Base-by-base conservation (phyloP, 2,797 vertebrate species). In the Siniperca undulata region DNA sequence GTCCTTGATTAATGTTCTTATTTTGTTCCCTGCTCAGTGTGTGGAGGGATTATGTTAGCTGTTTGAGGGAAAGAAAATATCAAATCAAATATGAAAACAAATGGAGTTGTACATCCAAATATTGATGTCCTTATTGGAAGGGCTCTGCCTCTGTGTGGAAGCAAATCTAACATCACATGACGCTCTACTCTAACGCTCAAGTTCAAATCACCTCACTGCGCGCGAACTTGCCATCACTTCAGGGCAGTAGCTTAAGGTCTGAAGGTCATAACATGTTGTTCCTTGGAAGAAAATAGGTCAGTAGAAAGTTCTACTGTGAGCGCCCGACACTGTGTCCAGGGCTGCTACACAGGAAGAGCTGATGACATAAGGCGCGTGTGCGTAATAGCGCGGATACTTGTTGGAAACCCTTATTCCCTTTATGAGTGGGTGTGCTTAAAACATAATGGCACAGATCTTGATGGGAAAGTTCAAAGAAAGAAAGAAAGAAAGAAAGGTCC, bases 1-100 rank as follows among this genome's bases (percentile, higher is more conserved):
- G 66, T 55, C 71, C 50, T 61, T 90, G 76, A 88, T 89, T 79
- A 88, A 90, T 87, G 73, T 56, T 80, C 8, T 66, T 76, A 4
- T 72, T 72, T 77, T 50, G 65, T 52, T 38, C 46, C 2, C 16
- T 82, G 73, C 56, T 78, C 73, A 64, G 27, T 52, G 42, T 38
- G 30, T 0, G 7, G 40, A 70, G 16, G 69, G 71, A 44, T 80
- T 75, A 48, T 24, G 65, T 90, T 65, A 83, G 81, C 44, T n/a
- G 8, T 72, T 74, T 72, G 22, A 72, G n/a, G 40, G 19, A 12
- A 24, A 50, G 22, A 24, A 67, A 22, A 2, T 6, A 46, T 67
- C 19, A 14, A 13, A 55, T 59, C 4, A 46, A 38, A 46, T 40
- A 1, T 22, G 13, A 20, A 53, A 38, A 46, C 9, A 19, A 13